Evolutionary conservation across 1,140 invertebrate genomes (phyloP).

Genomic region (Triops cancriformis): DNA sequence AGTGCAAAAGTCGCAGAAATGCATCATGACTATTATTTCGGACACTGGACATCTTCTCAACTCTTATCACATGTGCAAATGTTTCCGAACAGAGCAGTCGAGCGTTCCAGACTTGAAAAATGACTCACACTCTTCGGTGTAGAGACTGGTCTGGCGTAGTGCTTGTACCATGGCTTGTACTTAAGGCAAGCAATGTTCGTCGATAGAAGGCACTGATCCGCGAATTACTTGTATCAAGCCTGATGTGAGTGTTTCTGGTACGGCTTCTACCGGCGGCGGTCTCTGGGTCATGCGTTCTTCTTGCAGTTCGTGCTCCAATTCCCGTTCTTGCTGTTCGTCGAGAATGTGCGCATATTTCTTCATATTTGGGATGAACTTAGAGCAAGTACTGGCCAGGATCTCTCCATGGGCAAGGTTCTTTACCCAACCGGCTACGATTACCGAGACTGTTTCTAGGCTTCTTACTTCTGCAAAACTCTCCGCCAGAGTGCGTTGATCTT

Average conservation of each 20-base stretch:
- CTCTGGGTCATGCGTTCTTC: conserved; percentile 24
- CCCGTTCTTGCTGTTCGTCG: conserved; percentile 31
- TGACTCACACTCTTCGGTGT: neutral
- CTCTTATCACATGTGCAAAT: neutral
- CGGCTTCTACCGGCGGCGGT: neutral
- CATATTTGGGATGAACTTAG: conserved; percentile 22
- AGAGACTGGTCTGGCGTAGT: neutral
- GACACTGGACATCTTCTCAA: neutral
- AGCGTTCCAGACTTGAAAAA: neutral
- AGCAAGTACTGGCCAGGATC: neutral
- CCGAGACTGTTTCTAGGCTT: neutral
- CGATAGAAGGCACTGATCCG: neutral
- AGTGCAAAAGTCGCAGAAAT: neutral
- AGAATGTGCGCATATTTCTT: conserved; percentile 18
- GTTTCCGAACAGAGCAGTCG: neutral
- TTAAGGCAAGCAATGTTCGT: neutral
- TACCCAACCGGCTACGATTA: conserved; percentile 21
- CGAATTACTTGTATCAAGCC: neutral
- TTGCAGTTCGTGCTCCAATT: conserved; percentile 31
- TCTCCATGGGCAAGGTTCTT: conserved; percentile 22
- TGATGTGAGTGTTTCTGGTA: neutral
- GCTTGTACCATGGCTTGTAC: too few species aligned
- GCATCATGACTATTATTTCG: neutral
- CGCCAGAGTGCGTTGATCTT: conserved; percentile 25
- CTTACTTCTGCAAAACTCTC: conserved; percentile 26